Percentiles rank a stretch among this genome's conserved stretches.
These are phyloP conservation scores for Poicephalus meyeri DNA, from an alignment of 2,113 vertebrate genomes.

Conservation along the genomic window DNA sequence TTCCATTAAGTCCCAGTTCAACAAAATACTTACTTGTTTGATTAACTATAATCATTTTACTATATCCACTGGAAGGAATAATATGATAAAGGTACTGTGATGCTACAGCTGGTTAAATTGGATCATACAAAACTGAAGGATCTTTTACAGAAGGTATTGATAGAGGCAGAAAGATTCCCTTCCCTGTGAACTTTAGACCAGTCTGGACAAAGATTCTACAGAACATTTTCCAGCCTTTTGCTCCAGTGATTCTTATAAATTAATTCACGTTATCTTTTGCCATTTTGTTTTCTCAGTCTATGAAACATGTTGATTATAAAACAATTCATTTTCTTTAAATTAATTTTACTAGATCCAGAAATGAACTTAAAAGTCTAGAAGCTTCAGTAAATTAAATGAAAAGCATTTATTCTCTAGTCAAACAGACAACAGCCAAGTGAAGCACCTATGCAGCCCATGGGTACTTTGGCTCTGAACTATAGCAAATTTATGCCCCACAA, in stretches of 20 bases:
- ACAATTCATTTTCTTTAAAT: neutral
- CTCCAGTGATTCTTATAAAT: neutral
- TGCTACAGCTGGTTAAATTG: neutral
- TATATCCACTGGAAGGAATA: neutral
- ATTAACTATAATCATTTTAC: conserved; percentile 15
- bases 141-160: neutral
- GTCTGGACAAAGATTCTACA: neutral
- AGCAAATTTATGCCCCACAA: neutral
- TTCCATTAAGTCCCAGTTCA: neutral
- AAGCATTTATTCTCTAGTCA: neutral
- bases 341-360: neutral
- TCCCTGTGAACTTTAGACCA: neutral
- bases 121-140: neutral
- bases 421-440: neutral
- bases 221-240: neutral
- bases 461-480: neutral
- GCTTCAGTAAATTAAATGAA: neutral
- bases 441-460: neutral
- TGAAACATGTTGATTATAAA: neutral
- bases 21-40: conserved; percentile 14
- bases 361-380: neutral
- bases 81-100: neutral
- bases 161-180: neutral
- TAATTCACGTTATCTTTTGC: neutral
- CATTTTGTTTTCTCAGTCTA: neutral